A percentile compares a stretch with the other conserved stretches of the same genome.
Evolutionary conservation across 2,113 vertebrate species (phyloP).

Genomic region (Sakesphorus luctuosus): DNA sequence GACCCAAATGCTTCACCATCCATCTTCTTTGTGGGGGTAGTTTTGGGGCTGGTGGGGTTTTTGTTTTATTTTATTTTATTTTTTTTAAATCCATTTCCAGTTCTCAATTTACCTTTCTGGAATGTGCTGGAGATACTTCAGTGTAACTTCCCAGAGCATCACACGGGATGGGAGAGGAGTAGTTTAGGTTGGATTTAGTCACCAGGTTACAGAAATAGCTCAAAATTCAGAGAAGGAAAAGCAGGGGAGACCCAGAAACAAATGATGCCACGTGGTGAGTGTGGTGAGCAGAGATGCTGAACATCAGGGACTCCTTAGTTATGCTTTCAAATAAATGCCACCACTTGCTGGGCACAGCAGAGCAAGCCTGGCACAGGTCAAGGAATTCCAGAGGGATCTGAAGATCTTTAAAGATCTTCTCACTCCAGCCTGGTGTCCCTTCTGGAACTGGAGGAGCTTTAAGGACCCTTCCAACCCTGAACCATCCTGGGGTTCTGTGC

Average conservation of each 20-base stretch:
- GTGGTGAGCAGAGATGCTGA: neutral
- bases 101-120: neutral
- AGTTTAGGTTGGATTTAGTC: neutral
- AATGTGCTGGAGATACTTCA: neutral
- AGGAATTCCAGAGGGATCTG: too few species aligned
- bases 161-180: neutral
- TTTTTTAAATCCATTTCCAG: neutral
- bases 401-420: neutral
- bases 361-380: neutral
- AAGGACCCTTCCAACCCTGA: neutral
- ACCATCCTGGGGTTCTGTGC: neutral
- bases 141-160: neutral
- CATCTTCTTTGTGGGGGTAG: constrained; percentile 3
- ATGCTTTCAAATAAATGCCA: fast-evolving
- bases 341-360: neutral
- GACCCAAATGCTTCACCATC: constrained; percentile 6
- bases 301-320: fast-evolving
- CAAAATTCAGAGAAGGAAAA: fast-evolving
- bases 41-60: neutral
- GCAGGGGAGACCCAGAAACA: fast-evolving
- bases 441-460: neutral
- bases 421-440: neutral
- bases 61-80: neutral
- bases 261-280: fast-evolving
- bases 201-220: neutral